A percentile compares a stretch with the other conserved stretches of the same genome.
Evolutionary conservation across 2,113 vertebrate genomes (phyloP).

Genomic region (Xenotilapia flavipinnis): DNA sequence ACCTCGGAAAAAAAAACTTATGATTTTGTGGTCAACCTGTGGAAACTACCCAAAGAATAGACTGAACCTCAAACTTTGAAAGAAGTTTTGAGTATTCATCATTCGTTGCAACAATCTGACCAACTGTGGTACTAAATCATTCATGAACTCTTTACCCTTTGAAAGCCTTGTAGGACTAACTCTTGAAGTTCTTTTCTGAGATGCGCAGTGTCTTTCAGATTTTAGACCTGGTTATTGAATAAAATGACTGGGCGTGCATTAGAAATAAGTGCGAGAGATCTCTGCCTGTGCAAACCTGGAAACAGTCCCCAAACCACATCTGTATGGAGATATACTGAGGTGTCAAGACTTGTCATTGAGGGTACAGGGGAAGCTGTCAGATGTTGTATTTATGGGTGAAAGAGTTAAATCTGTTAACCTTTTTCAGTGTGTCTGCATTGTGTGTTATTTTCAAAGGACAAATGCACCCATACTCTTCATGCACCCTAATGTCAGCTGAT

Average conservation of each 20-base stretch:
- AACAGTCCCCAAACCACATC: background rate
- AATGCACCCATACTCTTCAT: background rate
- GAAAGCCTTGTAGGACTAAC: background rate
- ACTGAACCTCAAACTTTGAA: background rate
- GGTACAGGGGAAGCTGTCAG: background rate
- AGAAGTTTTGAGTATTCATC: background rate
- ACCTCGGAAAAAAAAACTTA: background rate
- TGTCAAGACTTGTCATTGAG: background rate
- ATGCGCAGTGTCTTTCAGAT: background rate
- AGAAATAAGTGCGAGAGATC: background rate
- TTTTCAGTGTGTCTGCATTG: background rate
- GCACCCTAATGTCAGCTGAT: background rate
- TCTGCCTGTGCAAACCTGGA: background rate
- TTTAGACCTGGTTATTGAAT: background rate
- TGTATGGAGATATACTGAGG: background rate
- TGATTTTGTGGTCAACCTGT: background rate
- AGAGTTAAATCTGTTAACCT: background rate
- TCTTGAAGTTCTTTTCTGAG: background rate
- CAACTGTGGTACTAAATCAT: background rate
- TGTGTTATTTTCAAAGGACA: background rate
- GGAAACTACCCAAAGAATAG: background rate
- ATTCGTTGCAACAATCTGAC: background rate
- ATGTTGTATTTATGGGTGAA: background rate
- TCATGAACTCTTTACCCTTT: background rate
- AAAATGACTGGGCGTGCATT: background rate